Evolutionary conservation across 2,888 invertebrate species (phyloP), one percentile per base, ranked within the genome.

Genomic region (Synanthedon formicaeformis): DNA sequence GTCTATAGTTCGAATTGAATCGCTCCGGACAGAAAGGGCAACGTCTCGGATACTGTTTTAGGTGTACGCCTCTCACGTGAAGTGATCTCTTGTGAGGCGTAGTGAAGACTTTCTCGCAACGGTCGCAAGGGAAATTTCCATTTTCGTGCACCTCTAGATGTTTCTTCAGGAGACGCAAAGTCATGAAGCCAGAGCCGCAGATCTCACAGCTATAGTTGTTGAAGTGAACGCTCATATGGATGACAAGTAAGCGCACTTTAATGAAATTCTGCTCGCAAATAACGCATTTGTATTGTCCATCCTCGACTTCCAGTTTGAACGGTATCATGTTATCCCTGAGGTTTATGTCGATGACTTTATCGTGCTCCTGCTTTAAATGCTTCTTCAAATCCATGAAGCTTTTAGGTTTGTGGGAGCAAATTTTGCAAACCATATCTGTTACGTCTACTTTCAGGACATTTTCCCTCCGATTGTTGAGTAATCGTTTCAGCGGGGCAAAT

Each of bases 191-290:
- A 0, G 86, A 80, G 0, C 87, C 87, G 49, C 87, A 87, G 5
- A 86, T 70, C 53, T 87, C 87, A 23, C 87, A 87, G 56, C 86
- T 86, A 53, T 86, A 87, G 57, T 86, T 86, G 52, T 78, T 86
- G 50, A 87, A 87, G 54, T 87, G 87, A 0, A 80, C 82, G 55
- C 84, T 86, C 87, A 87, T 87, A 51, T 87, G 87, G 2, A 86
- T 85, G 0, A 86, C 86, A 16, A 87, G 62, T 48, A 80, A 77
- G 2, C 86, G 66, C 0, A 86, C 71, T 75, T 87, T 86, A 34
- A 84, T 78, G 50, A 87, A 86, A 4, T 58, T 70, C 51, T 82
- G 69, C 1, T 78, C 69, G 55, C 87, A 87, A 16, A 87, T 70
- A 0, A 82, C 84, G 55, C 87, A 87, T 55, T 68, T 73, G 56